Evolutionary conservation across 2,797 vertebrate species (phyloP).

Genomic region (Macropus fuliginosus): DNA sequence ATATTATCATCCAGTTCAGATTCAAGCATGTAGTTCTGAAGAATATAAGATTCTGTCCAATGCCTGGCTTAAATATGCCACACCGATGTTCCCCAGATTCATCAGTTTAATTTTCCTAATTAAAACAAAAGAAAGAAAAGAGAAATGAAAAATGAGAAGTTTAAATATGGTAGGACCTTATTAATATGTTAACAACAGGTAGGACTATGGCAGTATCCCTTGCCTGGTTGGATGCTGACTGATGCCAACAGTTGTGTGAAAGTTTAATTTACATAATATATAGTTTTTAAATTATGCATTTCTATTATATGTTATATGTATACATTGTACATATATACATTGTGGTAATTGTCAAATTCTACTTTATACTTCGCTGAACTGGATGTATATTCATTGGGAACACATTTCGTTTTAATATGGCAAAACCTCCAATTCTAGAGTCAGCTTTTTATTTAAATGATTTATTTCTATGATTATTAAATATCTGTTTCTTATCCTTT

Average conservation of each 20-base stretch:
- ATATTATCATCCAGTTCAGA: no score
- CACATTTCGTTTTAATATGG: not conserved
- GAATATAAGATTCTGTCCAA: no score
- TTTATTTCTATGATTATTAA: not conserved
- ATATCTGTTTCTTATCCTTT: not conserved
- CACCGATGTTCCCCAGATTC: no score
- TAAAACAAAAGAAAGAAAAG: no score
- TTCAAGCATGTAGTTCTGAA: no score
- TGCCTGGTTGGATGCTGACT: not conserved
- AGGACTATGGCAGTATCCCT: not conserved
- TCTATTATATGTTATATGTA: not conserved
- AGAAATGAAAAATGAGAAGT: not conserved
- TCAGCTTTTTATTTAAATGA: not conserved
- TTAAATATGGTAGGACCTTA: not conserved
- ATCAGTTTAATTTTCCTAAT: no score
- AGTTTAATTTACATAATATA: not conserved
- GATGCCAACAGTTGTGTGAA: not conserved
- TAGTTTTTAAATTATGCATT: not conserved
- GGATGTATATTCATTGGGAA: not conserved
- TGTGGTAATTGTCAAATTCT: not conserved
- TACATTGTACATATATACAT: not conserved
- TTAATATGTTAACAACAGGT: not conserved
- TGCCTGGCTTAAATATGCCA: no score
- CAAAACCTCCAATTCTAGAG: not conserved
- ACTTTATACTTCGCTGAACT: not conserved